Base-by-base conservation (phyloP, 2,888 invertebrate species). In the Portevinia maculata region DNA sequence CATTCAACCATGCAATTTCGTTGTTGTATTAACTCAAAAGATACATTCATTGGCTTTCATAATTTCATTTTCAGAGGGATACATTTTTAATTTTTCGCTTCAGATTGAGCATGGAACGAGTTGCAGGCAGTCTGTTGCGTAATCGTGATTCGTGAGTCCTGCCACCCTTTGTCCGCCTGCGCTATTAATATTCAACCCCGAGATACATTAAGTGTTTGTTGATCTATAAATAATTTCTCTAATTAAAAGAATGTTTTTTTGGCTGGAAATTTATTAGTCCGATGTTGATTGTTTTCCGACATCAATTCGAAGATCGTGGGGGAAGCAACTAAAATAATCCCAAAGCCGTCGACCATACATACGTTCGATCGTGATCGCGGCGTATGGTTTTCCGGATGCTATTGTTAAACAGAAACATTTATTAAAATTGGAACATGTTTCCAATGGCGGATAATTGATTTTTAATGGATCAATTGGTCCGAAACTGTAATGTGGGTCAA, bases 201-300 rank as follows among this genome's bases (percentile, higher is more conserved):
- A 28, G 70, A 52, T 53, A 53, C 64, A 32, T 60, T 24, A 59
- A 65, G 65, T 71, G 70, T 55, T 71, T 67, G 71, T 65, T 53
- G 55, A 39, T 71, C 81, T 71, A 83, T 71, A 83, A 76, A 71
- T 83, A 83, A 70, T 65, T 37, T 83, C 39, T 60, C 53, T 76
- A 81, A 83, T 64, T 71, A 64, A 76, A 83, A 60, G 53, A 78
- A 70, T 53, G 44, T 48, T 69, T 60, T 71, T 57, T 71, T 46
- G 11, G 4, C n/a, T 41, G 30, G 21, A 76, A 71, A 76, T 83
- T 65, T 83, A 76, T 83, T 67, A 28, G 41, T 67, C 64, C 76
- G 41, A 67, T 60, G 62, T 65, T 60, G 55, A 70, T 79, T 55
- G 74, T 41, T 79, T 73, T 73, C 65, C 65, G 39, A 60, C 37